Base-by-base conservation (phyloP, 2,797 vertebrate species). In the Uromys caudimaculatus region DNA sequence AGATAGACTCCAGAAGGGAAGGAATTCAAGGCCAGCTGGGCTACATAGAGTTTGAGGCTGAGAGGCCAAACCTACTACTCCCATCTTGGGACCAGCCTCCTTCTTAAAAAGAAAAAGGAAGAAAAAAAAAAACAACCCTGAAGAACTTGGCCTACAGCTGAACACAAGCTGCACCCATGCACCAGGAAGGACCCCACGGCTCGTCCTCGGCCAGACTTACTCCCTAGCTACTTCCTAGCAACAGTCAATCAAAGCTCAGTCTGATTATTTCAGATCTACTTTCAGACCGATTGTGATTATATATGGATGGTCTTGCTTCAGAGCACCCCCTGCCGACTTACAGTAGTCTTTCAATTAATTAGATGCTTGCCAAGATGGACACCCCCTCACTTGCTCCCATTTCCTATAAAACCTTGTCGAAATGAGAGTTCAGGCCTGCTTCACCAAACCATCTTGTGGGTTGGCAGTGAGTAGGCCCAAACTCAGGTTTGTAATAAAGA, bases 241-340 rank as follows among this genome's bases (percentile, higher is more conserved):
- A 32, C 62, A 69, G 64, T 67, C 6, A 69, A 2, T n/a, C 32
- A 69, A n/a, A 69, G 35, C 19, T 17, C 7, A 69, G 67, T 69
- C 35, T 69, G 64, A 35, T n/a, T 69, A 35, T 69, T 17, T 69
- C 35, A n/a, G 67, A 69, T 69, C 6, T 17, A 7, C 67, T n/a
- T 69, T n/a, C 67, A 69, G 67, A 69, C 67, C 6, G 7, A n/a
- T 69, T 69, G 35, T 19, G 16, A 19, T n/a, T 19, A 16, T 69
- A 0, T 3, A 3, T 0, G 35, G 16, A 3, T 0, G 35, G 16
- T n/a, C 6, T n/a, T n/a, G 67, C 67, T 69, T 69, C 35, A 35
- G 67, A 69, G 67, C 35, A 35, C 67, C 35, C 35, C 67, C 16
- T n/a, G 67, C n/a, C 0, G 7, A 2, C 16, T 69, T 69, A n/a